Conservation (phyloP, 35 echinoderm and acorn worm species). For the Anneissia japonica region DNA sequence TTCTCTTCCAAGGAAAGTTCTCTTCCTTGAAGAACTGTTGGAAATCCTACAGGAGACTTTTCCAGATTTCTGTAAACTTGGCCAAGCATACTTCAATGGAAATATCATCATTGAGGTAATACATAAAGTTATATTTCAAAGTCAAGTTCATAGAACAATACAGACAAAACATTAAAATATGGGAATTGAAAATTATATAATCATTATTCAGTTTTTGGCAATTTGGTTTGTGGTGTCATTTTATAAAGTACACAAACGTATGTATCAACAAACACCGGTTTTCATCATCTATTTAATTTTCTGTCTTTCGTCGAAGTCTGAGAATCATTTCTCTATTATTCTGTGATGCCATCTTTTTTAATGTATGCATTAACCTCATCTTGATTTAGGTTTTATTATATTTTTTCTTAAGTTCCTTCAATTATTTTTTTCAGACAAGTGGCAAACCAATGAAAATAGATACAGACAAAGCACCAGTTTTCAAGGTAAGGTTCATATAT, state of each 20-base stretch:
- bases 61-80: slow-evolving; percentile 77
- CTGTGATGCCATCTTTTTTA: background rate
- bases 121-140: too few species aligned
- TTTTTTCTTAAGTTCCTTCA: background rate
- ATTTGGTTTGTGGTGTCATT: too few species aligned
- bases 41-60: slow-evolving; percentile 76
- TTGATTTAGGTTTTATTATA: too few species aligned
- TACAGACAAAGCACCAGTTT: slow-evolving; percentile 54
- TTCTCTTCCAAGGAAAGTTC: slow-evolving; percentile 71
- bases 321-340: background rate
- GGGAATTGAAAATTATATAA: too few species aligned
- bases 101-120: slow-evolving; percentile 82
- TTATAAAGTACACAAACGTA: too few species aligned
- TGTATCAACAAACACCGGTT: background rate
- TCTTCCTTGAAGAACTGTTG: slow-evolving; percentile 83
- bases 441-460: slow-evolving; percentile 78
- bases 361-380: too few species aligned
- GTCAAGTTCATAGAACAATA: too few species aligned
- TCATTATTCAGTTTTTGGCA: too few species aligned
- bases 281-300: background rate
- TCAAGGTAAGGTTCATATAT: slow-evolving; percentile 84
- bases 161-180: too few species aligned
- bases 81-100: slow-evolving; percentile 91
- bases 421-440: slow-evolving; percentile 62
- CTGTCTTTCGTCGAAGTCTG: background rate